Evolutionary conservation across 2,888 invertebrate genomes (phyloP), one percentile per base, ranked within the genome.

Genomic region (Chaitophorus viminalis): DNA sequence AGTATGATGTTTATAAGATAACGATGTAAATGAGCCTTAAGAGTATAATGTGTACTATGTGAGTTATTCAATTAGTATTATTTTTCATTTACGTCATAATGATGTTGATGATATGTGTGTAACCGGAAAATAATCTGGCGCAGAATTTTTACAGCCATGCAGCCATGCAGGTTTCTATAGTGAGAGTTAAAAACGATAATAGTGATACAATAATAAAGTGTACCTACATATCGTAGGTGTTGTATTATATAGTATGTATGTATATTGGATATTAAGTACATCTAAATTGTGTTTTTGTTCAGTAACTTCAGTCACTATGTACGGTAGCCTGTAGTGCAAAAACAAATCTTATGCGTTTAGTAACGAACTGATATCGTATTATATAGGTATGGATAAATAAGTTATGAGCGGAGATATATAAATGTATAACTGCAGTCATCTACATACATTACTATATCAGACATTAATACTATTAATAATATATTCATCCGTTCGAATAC

Each of bases 401-500:
- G 2, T 54, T 54, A 54, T 54, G 21, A 1, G 54, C 54, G 18
- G 18, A 54, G 54, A 54, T 4, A 21, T 21, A 54, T 21, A 46
- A 46, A 46, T 9, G 46, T 46, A 46, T 46, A 4, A 46, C 6
- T 1, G 60, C 21, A 21, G 21, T 25, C 60, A 3, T 60, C 21
- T 60, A 60, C 25, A 60, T 36, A 21, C 6, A 6, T 21, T 21
- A 60, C 21, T 21, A 2, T 31, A 29, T 36, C n/a, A n/a, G 25
- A 39, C 9, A 36, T n/a, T 79, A 33, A 18, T 3, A 17, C 36
- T 33, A 18, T 31, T 65, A n/a, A 33, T 33, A 54, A 78, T 78
- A 33, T 39, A 81, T 68, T 81, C 39, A 60, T 68, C 29, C 68
- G 21, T 5, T 36, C 46, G 68, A 39, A 68, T 68, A 81, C n/a